A percentile compares a stretch with the other conserved stretches of the same genome.
Evolutionary conservation across 1,140 invertebrate species (phyloP).

Genomic region (Euwallacea similis): DNA sequence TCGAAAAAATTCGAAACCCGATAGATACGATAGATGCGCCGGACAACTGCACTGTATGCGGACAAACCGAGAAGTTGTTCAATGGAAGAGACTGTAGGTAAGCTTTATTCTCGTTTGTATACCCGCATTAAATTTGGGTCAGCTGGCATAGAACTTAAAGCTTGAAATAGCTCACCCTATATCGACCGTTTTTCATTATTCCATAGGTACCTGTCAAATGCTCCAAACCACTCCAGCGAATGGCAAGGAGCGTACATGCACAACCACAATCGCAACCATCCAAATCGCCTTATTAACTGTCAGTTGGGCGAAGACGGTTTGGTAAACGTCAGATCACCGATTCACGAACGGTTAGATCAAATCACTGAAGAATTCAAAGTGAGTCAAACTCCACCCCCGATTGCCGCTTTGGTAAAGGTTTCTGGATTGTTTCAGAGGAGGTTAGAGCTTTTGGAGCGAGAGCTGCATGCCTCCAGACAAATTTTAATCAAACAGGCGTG

Average conservation of each 20-base stretch:
- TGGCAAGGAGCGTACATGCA: slow-evolving; percentile 37
- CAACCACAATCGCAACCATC: not conserved
- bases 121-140: too few relatives aligned
- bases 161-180: too few relatives aligned
- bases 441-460: slow-evolving; percentile 68
- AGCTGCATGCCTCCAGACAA: slow-evolving; percentile 70
- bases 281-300: slow-evolving; percentile 34
- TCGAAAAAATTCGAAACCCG: slow-evolving; percentile 47
- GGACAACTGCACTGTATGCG: slow-evolving; percentile 43
- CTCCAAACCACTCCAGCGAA: slow-evolving; percentile 18
- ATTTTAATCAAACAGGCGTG: slow-evolving; percentile 73
- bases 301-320: slow-evolving; percentile 72
- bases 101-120: not conserved
- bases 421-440: slow-evolving; percentile 47
- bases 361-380: slow-evolving; percentile 80
- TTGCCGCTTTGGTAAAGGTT: too few relatives aligned
- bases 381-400: slow-evolving; percentile 29
- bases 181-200: too few relatives aligned
- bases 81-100: slow-evolving; percentile 40
- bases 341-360: slow-evolving; percentile 77
- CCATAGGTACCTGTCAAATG: not conserved
- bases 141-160: too few relatives aligned
- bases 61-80: slow-evolving; percentile 41
- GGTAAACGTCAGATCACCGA: slow-evolving; percentile 72
- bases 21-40: slow-evolving; percentile 38